Conservation (phyloP, 1,140 invertebrate species). For the Zelostemma sp. region DNA sequence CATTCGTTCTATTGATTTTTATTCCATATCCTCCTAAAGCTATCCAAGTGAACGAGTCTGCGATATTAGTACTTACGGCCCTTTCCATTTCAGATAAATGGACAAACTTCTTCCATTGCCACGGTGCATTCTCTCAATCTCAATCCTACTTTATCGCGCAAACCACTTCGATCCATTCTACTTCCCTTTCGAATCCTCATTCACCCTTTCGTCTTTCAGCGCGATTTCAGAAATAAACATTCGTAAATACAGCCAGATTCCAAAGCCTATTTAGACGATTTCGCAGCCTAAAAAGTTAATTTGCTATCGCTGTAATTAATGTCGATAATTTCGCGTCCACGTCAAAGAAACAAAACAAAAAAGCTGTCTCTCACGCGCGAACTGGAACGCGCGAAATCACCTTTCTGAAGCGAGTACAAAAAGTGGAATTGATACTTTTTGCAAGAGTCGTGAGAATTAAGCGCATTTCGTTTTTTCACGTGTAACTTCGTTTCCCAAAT, state of each 20-base stretch:
- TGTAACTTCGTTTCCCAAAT: too few relatives aligned
- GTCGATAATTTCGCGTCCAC: too few relatives aligned
- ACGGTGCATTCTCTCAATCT: conserved; percentile 15
- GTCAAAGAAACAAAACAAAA: too few relatives aligned
- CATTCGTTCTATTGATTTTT: conserved; percentile 62
- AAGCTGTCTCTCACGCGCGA: too few relatives aligned
- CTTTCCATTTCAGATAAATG: conserved; percentile 15
- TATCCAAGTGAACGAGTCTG: conserved; percentile 33
- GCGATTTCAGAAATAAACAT: too few relatives aligned
- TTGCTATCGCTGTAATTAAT: too few relatives aligned
- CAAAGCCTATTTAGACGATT: too few relatives aligned
- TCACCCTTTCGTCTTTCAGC: neutral
- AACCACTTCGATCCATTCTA: neutral
- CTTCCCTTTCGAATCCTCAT: conserved; percentile 14
- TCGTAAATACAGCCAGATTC: too few relatives aligned
- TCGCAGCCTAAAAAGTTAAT: too few relatives aligned
- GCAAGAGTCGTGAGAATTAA: too few relatives aligned
- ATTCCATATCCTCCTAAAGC: conserved; percentile 53
- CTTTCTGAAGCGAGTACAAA: neutral
- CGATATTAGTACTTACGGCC: conserved; percentile 23
- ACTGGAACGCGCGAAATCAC: too few relatives aligned
- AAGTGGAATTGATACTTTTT: conserved; percentile 5
- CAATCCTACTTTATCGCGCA: conserved; percentile 11
- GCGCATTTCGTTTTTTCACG: too few relatives aligned
- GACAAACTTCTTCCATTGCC: conserved; percentile 29